phyloP scores from a whole-genome alignment of 2,113 vertebrate genomes.

The Equus quagga region DNA sequence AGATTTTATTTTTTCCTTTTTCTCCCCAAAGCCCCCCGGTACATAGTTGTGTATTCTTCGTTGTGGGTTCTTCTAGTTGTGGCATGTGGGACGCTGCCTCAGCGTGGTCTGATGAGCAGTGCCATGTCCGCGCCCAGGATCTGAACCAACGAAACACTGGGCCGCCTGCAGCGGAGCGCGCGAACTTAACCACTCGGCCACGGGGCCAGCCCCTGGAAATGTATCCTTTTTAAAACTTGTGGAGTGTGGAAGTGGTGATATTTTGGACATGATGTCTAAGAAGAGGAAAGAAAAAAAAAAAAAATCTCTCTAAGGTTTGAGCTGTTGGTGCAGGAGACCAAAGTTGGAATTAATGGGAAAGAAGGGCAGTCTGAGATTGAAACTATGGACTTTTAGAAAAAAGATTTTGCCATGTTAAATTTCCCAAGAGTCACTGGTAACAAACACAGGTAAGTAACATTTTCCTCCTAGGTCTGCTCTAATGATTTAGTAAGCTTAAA shows the following conservation, averaged over 20 bases:
- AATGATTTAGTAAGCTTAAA: background rate
- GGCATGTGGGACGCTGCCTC: no score
- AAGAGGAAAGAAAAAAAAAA: background rate
- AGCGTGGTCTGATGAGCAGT: no score
- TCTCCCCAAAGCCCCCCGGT: no score
- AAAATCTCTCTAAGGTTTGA: background rate
- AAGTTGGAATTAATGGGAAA: background rate
- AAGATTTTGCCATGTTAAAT: background rate
- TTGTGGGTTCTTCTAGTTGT: no score
- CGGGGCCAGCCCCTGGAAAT: background rate
- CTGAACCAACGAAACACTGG: no score
- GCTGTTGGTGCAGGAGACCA: background rate
- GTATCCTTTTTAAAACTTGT: background rate
- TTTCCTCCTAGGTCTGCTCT: background rate
- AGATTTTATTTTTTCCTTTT: no score
- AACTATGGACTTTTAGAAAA: background rate
- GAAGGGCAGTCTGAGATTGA: background rate
- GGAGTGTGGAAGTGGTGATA: background rate
- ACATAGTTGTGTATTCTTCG: no score
- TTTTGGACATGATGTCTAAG: background rate
- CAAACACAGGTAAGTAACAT: background rate
- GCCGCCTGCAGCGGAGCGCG: no score
- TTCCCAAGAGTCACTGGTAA: background rate
- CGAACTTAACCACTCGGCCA: no score
- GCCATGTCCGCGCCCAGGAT: no score